Conservation (phyloP, 2,113 vertebrate species). For the Oophaga pumilio region DNA sequence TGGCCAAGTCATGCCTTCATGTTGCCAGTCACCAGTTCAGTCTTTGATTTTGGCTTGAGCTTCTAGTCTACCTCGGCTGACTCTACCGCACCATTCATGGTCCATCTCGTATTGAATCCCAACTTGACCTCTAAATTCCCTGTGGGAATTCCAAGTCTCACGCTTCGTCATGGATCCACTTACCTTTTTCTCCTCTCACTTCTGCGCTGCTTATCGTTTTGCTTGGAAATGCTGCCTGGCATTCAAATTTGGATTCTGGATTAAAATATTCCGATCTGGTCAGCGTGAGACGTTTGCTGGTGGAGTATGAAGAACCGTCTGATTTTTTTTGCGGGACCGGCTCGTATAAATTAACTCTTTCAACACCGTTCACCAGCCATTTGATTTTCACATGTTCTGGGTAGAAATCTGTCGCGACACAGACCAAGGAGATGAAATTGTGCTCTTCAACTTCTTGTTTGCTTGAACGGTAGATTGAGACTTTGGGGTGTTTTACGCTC, state of each 20-base stretch:
- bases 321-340: not conserved
- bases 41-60: too few relatives aligned
- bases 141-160: not conserved
- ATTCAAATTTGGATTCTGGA: conserved; percentile 66
- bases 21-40: too few relatives aligned
- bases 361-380: conserved; percentile 69
- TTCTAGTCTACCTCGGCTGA: not conserved
- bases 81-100: not conserved
- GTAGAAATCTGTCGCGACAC: conserved; percentile 80
- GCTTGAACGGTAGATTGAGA: conserved; percentile 76
- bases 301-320: conserved; percentile 63
- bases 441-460: conserved; percentile 67
- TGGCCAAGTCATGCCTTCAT: too few relatives aligned
- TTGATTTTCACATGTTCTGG: conserved; percentile 82
- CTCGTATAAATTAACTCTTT: conserved; percentile 60
- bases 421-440: conserved; percentile 79
- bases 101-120: not conserved
- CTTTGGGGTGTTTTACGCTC: conserved; percentile 58
- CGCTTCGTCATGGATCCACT: not conserved
- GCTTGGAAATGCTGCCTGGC: conserved; percentile 57
- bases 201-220: not conserved
- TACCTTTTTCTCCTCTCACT: conserved; percentile 15
- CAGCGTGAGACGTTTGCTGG: conserved; percentile 83
- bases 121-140: not conserved
- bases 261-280: conserved; percentile 66